These are phyloP conservation scores for Semotilus atromaculatus DNA, from an alignment of 2,797 vertebrate genomes.

Conservation along the genomic window DNA sequence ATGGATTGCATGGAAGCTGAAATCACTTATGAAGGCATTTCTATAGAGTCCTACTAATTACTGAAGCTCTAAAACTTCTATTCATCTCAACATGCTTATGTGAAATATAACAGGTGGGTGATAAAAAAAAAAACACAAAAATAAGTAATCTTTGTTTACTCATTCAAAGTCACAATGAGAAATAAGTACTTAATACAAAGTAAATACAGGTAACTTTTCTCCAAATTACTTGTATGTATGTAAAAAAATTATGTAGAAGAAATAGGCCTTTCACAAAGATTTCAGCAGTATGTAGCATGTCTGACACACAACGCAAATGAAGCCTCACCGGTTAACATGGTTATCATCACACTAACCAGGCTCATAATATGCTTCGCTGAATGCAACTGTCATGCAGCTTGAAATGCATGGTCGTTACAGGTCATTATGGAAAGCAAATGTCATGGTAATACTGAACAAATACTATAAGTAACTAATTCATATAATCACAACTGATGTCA, in stretches of 20 bases:
- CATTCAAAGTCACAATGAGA: background rate
- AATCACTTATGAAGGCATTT: background rate
- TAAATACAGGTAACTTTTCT: background rate
- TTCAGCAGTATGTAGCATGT: background rate
- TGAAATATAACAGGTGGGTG: background rate
- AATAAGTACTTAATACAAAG: background rate
- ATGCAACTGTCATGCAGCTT: background rate
- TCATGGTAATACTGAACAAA: background rate
- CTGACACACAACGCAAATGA: background rate
- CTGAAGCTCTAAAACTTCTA: background rate
- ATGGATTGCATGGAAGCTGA: background rate
- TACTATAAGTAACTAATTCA: background rate
- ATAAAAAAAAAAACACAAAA: conserved; percentile 12
- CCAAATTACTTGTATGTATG: background rate
- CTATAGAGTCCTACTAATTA: background rate
- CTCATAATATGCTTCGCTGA: background rate
- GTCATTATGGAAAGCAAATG: background rate
- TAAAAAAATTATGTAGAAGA: background rate
- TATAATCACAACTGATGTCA: background rate
- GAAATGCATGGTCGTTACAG: background rate
- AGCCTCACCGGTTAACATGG: background rate
- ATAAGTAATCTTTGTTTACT: background rate
- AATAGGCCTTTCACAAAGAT: background rate
- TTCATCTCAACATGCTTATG: background rate
- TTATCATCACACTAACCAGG: background rate